These are phyloP conservation scores for Alexandromys oeconomus DNA, from an alignment of 2,797 vertebrate species.

Conservation along the genomic window DNA sequence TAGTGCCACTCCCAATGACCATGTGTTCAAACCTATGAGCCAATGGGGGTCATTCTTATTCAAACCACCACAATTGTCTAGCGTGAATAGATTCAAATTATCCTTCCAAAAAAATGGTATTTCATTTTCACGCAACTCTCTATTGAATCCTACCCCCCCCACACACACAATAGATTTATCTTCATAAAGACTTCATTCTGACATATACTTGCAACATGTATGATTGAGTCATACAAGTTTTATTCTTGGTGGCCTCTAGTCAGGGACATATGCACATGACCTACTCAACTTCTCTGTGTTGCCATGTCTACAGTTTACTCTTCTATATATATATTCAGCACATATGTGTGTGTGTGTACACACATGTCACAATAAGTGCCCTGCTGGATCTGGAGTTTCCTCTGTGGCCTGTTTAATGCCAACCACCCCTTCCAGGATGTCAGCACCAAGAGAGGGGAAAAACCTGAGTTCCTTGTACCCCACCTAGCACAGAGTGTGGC, in stretches of 20 bases:
- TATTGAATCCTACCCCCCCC: background rate
- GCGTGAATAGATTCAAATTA: background rate
- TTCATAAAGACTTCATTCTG: background rate
- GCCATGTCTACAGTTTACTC: background rate
- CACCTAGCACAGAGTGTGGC: background rate
- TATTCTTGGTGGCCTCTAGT: background rate
- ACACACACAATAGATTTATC: background rate
- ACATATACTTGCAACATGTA: background rate
- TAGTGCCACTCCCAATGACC: background rate
- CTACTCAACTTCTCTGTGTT: background rate
- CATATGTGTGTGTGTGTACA: no score
- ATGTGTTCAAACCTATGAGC: background rate
- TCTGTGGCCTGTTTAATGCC: background rate
- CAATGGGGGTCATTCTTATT: background rate
- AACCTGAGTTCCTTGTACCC: background rate
- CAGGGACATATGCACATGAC: background rate
- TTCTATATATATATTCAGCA: background rate
- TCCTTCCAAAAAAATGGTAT: no score
- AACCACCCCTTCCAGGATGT: background rate
- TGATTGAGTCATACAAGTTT: background rate
- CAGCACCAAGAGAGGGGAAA: background rate
- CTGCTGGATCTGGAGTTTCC: background rate
- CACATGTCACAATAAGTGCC: background rate
- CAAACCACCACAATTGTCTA: background rate
- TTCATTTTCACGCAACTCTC: constrained; percentile 6